Percentiles rank a stretch among this genome's conserved stretches.
Conservation (phyloP, 2,888 invertebrate species). For the Hydroisotoma schaefferi region DNA sequence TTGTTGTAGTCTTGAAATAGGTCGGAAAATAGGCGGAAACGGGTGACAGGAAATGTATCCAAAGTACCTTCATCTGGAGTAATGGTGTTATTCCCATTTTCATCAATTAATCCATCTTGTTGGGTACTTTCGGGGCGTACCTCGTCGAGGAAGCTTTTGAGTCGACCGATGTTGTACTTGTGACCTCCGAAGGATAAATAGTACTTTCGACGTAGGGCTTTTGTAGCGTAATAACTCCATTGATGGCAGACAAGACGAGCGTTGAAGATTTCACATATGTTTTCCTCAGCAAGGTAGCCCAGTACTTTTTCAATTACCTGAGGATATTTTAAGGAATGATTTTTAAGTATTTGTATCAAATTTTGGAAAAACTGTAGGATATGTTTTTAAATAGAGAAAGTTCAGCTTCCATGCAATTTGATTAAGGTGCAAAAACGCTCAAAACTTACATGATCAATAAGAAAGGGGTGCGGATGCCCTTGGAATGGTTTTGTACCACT, state of each 20-base stretch:
- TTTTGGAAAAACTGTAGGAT: not conserved
- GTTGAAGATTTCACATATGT: constrained; percentile 23
- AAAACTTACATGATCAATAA: constrained; percentile 33
- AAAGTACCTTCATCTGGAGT: not conserved
- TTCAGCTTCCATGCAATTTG: not conserved
- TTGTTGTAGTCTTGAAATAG: constrained; percentile 26
- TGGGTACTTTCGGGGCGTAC: too few species aligned
- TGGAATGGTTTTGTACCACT: not conserved
- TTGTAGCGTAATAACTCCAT: constrained; percentile 29
- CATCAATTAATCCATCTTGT: too few species aligned
- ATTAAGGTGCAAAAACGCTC: not conserved
- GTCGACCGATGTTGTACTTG: constrained; percentile 31
- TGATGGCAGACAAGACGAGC: constrained; percentile 31
- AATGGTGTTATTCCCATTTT: not conserved
- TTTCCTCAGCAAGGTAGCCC: constrained; percentile 23
- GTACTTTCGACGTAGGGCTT: constrained; percentile 22
- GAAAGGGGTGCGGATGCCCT: constrained; percentile 26
- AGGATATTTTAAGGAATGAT: not conserved
- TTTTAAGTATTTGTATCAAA: too few species aligned
- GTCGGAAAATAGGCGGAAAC: constrained; percentile 30
- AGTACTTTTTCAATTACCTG: constrained; percentile 36
- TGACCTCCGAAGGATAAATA: constrained; percentile 31
- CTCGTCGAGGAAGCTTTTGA: constrained; percentile 26
- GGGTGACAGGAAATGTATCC: constrained; percentile 22
- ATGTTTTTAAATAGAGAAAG: not conserved